Evolutionary conservation across 2,888 invertebrate species (phyloP).

Genomic region (Lithosia quadra): DNA sequence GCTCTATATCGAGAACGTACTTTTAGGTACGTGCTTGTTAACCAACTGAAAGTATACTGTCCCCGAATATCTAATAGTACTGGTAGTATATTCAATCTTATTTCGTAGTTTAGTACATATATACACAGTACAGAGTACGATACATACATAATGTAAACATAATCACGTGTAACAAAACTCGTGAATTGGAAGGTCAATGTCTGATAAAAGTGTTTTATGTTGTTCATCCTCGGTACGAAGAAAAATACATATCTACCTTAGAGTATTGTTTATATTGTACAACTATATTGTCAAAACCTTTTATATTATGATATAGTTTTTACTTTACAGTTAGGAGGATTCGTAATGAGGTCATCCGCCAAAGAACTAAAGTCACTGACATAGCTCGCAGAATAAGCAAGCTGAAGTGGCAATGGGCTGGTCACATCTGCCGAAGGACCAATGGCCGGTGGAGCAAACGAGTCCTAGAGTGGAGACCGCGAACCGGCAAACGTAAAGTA

Average conservation of each 20-base stretch:
- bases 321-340: neutral
- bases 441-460: too few species aligned
- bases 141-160: neutral
- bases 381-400: too few species aligned
- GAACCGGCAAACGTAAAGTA: too few species aligned
- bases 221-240: neutral
- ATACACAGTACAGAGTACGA: neutral
- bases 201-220: neutral
- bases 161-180: neutral
- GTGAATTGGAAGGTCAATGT: conserved; percentile 8
- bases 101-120: neutral
- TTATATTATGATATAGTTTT: neutral
- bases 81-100: neutral
- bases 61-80: neutral
- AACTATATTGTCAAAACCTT: neutral
- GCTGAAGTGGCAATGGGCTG: too few species aligned
- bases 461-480: too few species aligned
- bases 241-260: neutral
- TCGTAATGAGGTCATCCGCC: too few species aligned
- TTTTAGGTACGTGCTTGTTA: neutral
- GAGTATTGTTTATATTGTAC: neutral
- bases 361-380: too few species aligned
- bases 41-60: neutral
- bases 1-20: neutral
- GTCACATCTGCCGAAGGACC: too few species aligned